These are phyloP conservation scores for Pecten maximus DNA, from an alignment of 2,888 invertebrate species.

Conservation along the genomic window DNA sequence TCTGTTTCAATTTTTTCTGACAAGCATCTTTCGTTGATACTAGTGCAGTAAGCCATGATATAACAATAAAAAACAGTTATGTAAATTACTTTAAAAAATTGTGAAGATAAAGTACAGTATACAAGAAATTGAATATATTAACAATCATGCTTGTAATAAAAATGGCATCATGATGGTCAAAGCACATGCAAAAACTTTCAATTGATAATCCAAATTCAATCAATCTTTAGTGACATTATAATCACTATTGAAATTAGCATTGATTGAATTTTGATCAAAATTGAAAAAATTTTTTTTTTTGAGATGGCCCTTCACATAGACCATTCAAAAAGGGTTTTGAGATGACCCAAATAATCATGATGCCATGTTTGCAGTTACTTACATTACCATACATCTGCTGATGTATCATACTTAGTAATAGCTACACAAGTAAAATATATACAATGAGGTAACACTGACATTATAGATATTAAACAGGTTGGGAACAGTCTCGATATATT, in stretches of 20 bases:
- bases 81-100: not conserved
- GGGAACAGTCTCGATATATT: too few species aligned
- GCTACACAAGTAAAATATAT: slow-evolving; percentile 48
- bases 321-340: not conserved
- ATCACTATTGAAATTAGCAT: not conserved
- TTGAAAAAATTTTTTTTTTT: not conserved
- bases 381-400: slow-evolving; percentile 59
- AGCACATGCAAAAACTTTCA: not conserved
- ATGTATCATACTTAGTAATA: slow-evolving; percentile 63
- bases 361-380: slow-evolving; percentile 37
- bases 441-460: too few species aligned
- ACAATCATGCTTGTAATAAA: not conserved
- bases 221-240: not conserved
- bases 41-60: not conserved
- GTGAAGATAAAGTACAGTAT: not conserved
- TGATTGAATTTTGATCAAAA: not conserved
- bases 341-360: not conserved
- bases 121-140: not conserved
- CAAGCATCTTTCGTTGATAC: not conserved
- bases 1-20: not conserved
- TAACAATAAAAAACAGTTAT: not conserved
- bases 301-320: not conserved
- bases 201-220: not conserved
- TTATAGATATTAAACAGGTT: too few species aligned
- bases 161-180: not conserved